These are phyloP conservation scores for Bettongia penicillata DNA, from an alignment of 2,113 vertebrate genomes.

Conservation along the genomic window DNA sequence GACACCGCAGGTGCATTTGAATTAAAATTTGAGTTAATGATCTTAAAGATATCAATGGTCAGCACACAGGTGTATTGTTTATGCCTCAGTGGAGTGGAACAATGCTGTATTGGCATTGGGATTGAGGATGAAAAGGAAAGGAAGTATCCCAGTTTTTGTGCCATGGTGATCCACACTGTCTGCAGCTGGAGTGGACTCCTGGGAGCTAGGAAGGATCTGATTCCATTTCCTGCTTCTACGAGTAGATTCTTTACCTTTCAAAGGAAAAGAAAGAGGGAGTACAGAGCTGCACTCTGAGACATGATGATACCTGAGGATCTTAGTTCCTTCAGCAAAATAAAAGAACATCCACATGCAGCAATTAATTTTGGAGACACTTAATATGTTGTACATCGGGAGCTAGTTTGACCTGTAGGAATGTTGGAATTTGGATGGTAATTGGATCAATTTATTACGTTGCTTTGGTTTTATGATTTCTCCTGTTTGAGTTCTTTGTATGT, in stretches of 20 bases:
- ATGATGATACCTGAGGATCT: neutral
- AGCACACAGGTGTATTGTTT: neutral
- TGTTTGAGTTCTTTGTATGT: constrained; percentile 29
- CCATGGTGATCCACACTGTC: neutral
- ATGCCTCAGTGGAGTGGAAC: neutral
- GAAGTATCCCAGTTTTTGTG: neutral
- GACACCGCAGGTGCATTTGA: neutral
- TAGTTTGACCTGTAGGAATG: constrained; percentile 14
- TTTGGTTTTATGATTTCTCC: neutral
- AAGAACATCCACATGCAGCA: constrained; percentile 21
- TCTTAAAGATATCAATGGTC: neutral
- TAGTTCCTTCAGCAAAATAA: constrained; percentile 30
- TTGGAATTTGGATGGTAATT: neutral
- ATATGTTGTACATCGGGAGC: constrained; percentile 2
- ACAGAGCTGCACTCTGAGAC: neutral
- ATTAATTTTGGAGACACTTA: constrained; percentile 33
- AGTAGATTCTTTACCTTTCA: constrained; percentile 31
- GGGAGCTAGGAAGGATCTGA: neutral
- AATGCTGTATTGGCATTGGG: neutral
- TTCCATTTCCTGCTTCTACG: neutral
- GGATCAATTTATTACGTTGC: constrained; percentile 3
- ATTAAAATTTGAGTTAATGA: neutral
- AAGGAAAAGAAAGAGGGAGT: neutral
- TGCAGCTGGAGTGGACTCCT: neutral
- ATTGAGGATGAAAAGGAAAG: neutral